phyloP scores from a whole-genome alignment of 1,140 invertebrate species.

The Philopotamus ludificatus region DNA sequence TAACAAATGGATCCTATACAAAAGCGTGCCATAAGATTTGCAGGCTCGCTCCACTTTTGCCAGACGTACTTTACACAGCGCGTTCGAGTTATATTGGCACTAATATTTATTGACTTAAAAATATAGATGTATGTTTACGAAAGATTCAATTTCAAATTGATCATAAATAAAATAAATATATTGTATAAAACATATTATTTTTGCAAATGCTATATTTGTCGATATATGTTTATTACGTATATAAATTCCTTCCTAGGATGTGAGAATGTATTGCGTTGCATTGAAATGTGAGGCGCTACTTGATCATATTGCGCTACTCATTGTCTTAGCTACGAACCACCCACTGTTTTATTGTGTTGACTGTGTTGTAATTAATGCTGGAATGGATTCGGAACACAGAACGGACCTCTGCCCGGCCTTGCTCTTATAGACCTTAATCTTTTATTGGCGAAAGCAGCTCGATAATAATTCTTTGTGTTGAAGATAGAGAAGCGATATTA shows the following conservation, averaged over 20 bases:
- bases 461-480: too few species aligned
- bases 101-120: background rate
- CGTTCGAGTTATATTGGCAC: background rate
- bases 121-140: too few species aligned
- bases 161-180: background rate
- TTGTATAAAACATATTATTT: background rate
- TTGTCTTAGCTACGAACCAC: constrained; percentile 20
- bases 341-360: constrained; percentile 33
- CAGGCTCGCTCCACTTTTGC: constrained; percentile 17
- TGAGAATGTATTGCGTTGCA: background rate
- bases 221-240: too few species aligned
- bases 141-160: background rate
- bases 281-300: constrained; percentile 16
- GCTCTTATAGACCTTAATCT: background rate
- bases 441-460: constrained; percentile 7
- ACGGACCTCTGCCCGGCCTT: background rate
- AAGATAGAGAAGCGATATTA: too few species aligned
- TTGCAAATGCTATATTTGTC: too few species aligned
- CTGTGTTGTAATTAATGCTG: constrained; percentile 28
- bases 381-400: background rate
- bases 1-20: constrained; percentile 19
- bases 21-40: constrained; percentile 9
- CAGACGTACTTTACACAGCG: background rate
- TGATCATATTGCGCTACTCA: constrained; percentile 25
- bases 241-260: background rate